These are phyloP conservation scores for Listronotus oregonensis DNA, from an alignment of 1,140 invertebrate genomes.

Conservation along the genomic window DNA sequence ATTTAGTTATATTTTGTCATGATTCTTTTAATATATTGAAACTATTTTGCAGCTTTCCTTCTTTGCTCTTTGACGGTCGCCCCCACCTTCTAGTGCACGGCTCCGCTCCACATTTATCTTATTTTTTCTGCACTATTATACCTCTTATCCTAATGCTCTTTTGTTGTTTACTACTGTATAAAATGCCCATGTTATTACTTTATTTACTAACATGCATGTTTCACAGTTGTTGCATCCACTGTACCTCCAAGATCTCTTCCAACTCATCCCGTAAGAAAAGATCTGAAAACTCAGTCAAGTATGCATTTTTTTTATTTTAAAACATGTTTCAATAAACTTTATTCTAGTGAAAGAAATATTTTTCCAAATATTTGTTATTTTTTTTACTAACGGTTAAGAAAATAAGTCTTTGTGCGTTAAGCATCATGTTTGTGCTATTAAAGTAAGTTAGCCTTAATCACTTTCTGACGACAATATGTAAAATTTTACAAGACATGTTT, in stretches of 20 bases:
- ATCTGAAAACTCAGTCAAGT: constrained; percentile 55
- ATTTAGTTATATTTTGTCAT: constrained; percentile 1
- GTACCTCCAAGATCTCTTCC: constrained; percentile 45
- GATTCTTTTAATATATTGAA: neutral
- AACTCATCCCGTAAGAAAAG: constrained; percentile 54
- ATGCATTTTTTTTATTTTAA: constrained; percentile 45
- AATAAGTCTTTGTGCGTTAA: no score
- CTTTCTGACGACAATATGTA: no score
- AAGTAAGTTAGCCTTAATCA: no score
- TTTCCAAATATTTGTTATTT: no score
- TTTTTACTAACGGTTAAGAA: no score
- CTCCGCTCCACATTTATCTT: constrained; percentile 9
- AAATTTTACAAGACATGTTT: no score
- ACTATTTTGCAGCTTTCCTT: constrained; percentile 28
- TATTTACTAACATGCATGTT: constrained; percentile 39
- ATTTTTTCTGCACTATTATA: constrained; percentile 6
- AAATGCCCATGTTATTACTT: neutral
- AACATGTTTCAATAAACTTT: neutral
- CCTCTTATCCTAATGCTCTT: no score
- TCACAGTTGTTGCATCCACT: constrained; percentile 38
- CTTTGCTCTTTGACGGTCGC: constrained; percentile 20
- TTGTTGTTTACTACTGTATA: neutral
- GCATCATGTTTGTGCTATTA: no score
- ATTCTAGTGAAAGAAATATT: no score
- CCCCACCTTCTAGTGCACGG: constrained; percentile 8